Percentiles rank a stretch among this genome's conserved stretches.
Evolutionary conservation across 2,888 invertebrate species (phyloP).

Genomic region (Orthosia gracilis): DNA sequence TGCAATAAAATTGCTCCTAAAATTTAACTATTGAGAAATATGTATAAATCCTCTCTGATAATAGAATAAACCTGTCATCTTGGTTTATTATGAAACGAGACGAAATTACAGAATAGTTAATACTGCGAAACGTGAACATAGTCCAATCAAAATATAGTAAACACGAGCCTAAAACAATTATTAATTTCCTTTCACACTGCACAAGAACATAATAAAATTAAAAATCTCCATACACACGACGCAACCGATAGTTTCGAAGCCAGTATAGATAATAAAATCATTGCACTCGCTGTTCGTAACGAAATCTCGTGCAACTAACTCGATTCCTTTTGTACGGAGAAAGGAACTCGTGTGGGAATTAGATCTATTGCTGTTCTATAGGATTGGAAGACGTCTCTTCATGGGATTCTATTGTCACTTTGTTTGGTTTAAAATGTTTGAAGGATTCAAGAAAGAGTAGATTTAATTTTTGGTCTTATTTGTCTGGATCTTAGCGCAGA

Average conservation of each 20-base stretch:
- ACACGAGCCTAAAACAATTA: too few species aligned
- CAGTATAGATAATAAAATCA: constrained; percentile 41
- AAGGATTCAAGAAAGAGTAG: neutral
- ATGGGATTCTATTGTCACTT: neutral
- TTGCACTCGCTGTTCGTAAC: constrained; percentile 24
- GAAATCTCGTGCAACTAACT: constrained; percentile 43
- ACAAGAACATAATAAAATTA: neutral
- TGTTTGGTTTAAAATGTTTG: neutral
- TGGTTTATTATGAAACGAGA: too few species aligned
- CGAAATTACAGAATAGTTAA: too few species aligned
- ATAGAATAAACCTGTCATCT: too few species aligned
- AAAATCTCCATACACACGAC: constrained; percentile 5
- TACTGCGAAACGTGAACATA: neutral
- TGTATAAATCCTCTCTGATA: too few species aligned
- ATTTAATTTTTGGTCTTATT: neutral
- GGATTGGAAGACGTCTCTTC: neutral
- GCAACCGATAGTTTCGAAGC: neutral
- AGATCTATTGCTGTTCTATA: neutral
- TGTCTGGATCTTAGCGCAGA: too few species aligned
- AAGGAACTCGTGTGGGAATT: constrained; percentile 36
- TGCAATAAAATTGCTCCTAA: too few species aligned
- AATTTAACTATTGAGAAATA: too few species aligned
- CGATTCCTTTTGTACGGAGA: constrained; percentile 43
- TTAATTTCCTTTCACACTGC: neutral
- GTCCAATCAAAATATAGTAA: neutral